Conservation (phyloP, 2,888 invertebrate species). For the Limulus polyphemus region DNA sequence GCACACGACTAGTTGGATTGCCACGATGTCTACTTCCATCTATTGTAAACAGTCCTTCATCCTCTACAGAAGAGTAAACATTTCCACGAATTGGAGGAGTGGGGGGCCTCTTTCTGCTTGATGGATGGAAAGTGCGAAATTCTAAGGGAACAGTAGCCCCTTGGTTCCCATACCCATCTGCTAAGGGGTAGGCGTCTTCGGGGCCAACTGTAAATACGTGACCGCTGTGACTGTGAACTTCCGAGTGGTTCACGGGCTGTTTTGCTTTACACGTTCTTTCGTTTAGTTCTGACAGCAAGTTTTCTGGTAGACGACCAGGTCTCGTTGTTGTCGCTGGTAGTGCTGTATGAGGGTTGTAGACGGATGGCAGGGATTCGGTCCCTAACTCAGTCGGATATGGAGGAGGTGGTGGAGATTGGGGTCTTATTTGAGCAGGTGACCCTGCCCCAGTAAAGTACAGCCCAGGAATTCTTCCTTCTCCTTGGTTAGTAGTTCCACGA, state of each 20-base stretch:
- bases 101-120: slow-evolving; percentile 13
- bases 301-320: neutral
- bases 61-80: slow-evolving; percentile 22
- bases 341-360: slow-evolving; percentile 18
- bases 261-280: no score
- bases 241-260: neutral
- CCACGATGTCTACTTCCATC: slow-evolving; percentile 16
- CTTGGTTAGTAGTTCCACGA: slow-evolving; percentile 5
- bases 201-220: neutral
- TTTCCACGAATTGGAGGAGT: slow-evolving; percentile 18
- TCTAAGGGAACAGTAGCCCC: neutral
- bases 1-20: slow-evolving; percentile 8
- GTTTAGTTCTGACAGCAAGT: neutral
- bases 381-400: slow-evolving; percentile 6
- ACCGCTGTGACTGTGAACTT: neutral
- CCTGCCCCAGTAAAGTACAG: neutral
- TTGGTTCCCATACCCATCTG: neutral
- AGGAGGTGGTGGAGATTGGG: slow-evolving; percentile 17
- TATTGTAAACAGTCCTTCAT: slow-evolving; percentile 22
- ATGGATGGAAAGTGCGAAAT: slow-evolving; percentile 11
- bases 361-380: slow-evolving; percentile 11
- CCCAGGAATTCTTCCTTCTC: neutral
- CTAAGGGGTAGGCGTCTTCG: neutral
- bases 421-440: neutral
- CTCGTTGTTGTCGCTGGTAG: slow-evolving; percentile 3